Base-by-base conservation (phyloP, 2,113 vertebrate genomes). In the Sander vitreus region DNA sequence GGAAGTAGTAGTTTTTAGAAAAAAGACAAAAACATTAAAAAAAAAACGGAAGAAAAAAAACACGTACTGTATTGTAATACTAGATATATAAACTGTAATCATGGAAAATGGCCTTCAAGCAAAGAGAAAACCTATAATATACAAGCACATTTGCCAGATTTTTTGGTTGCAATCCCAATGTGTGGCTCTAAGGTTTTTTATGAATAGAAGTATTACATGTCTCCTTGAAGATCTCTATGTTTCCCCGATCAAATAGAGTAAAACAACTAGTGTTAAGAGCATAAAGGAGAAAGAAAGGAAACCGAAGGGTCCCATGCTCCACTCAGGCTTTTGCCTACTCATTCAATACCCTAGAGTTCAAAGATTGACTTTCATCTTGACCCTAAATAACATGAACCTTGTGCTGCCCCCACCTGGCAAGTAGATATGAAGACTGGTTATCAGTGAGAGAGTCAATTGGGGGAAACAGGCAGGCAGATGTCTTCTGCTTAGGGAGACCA, bases 281-380 rank as follows among this genome's bases (percentile, higher is more conserved):
- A 8, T 15, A 43, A 58, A 60, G n/a, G 27, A 8, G 15, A 12
- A 27, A 16, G 9, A 60, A 57, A 3, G 25, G 6, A 51, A 65
- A 57, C 43, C 43, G 4, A 66, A 51, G 23, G 18, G 53, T 45
- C 27, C 65, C 2, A 14, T 66, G 36, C 51, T 78, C n/a, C 15
- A 71, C 25, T 58, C 48, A 54, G 6, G 14, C 51, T 72, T 74
- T 87, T n/a, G 27, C 73, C 84, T 85, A 70, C 65, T 78, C 62
- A 30, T 83, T 74, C 62, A 76, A 64, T 76, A 80, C 76, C 64
- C 73, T 13, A 77, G 60, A 77, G 64, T 85, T 81, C 63, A 77
- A 75, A 57, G 89, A 76, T 83, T 92, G 92, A 95, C 92, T 92
- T 95, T 93, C 87, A 94, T 80, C 81, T 78, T 92, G 86, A 95